Evolutionary conservation across 2,113 vertebrate species (phyloP), one percentile per base, ranked within the genome.

Genomic region (Dunckerocampus dactyliophorus): DNA sequence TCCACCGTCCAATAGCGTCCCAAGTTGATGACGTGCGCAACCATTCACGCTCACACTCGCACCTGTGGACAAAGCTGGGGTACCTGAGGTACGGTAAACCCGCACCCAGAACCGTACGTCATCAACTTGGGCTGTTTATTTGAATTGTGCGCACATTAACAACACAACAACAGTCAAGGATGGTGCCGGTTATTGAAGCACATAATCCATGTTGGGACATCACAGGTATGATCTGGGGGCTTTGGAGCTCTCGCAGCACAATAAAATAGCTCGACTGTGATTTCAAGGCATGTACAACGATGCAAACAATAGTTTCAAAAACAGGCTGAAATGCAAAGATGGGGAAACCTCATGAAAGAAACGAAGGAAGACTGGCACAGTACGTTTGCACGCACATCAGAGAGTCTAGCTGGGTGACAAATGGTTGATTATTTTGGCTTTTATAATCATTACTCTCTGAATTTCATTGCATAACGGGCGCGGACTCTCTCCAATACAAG

Each of bases 271-370:
- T 10, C 14, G 11, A 12, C 14, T 21, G 37, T 8, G 31, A 13
- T 62, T 72, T 61, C 12, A 20, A 37, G 34, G 17, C 17, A 66
- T 59, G n/a, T 16, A 17, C 1, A 53, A 75, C 17, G 48, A 59
- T 59, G 24, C 51, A 48, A 16, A 31, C 16, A 77, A 69, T 53
- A 55, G 52, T 74, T 70, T 65, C 67, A 76, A 79, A 82, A 80
- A 79, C 49, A 64, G 77, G 76, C 67, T 79, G 62, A 62, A 84
- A 77, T 63, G 61, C 68, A 82, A 77, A 70, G 62, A 61, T 57
- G 65, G 54, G 73, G 49, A 50, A 70, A 69, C 55, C 60, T 63
- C 48, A 55, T 86, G 85, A 84, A 82, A 82, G 63, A 80, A 54
- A 80, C 61, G 71, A 50, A 51, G n/a, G 64, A 55, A 67, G 51